Evolutionary conservation across 2,888 invertebrate genomes (phyloP), one percentile per base, ranked within the genome.

Genomic region (Pterobdella sp.): DNA sequence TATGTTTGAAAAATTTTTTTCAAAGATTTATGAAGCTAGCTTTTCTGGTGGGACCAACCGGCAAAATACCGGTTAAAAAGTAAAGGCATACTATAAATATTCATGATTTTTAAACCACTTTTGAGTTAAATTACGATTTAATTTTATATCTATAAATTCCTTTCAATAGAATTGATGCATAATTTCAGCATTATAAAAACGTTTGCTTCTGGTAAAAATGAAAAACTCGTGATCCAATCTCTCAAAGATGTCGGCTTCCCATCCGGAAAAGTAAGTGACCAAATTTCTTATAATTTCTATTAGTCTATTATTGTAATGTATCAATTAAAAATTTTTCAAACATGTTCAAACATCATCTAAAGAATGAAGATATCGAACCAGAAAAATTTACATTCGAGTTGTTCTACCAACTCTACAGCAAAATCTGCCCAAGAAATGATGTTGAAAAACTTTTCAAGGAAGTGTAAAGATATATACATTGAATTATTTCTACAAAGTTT

Each of bases 191-290:
- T 98, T 42, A 94, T 95, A 72, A 88, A 93, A 82, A 98, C 97
- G 74, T 98, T 98, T 86, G 96, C 97, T 1, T 97, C 97, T n/a
- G 98, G 98, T 49, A 95, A 95, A 87, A 95, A 96, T 2, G 98
- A 98, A 85, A 97, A 95, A 85, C 87, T 96, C 83, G 94, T 98
- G 52, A 95, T 96, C 86, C 95, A 97, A 83, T 94, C 93, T 84
- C 87, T 98, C 77, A 89, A 91, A 72, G 97, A 97, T 82, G 87
- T 96, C 76, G 93, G 91, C 35, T 87, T 99, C 77, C 95, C 97
- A 0, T 91, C 91, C 76, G 94, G 93, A 76, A 84, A 84, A 80
- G 84, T 84, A 76, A 76, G 26, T 37, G 4, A 10, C 4, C 7
- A 4, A 22, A 60, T 60, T 60, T 60, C 29, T 26, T 4, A 1